Percentiles rank a stretch among this genome's conserved stretches.
phyloP scores from a whole-genome alignment of 30 jellyfish, hydroid and myxozoan genomes.

The Mastigias papua region DNA sequence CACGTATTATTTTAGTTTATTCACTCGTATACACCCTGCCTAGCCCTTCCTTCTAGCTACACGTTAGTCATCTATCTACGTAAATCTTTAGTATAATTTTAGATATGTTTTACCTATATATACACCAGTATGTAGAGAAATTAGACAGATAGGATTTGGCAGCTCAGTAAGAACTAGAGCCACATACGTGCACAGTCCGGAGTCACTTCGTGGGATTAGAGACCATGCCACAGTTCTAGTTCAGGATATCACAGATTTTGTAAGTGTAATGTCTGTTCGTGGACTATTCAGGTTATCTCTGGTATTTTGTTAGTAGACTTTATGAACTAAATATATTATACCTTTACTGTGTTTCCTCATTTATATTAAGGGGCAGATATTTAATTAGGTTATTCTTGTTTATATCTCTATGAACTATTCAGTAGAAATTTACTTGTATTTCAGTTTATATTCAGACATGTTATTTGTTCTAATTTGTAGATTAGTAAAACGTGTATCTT shows the following conservation, averaged over 20 bases:
- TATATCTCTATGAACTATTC: background rate
- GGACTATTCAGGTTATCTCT: background rate
- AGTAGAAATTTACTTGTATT: background rate
- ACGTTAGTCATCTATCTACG: background rate
- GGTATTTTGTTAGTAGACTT: background rate
- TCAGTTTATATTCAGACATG: background rate
- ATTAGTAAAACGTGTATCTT: background rate
- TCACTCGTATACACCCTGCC: background rate
- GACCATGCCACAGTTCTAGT: background rate
- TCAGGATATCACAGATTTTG: background rate
- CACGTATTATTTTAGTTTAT: background rate
- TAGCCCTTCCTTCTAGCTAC: background rate
- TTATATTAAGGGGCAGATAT: background rate
- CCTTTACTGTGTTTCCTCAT: background rate
- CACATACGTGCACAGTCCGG: background rate
- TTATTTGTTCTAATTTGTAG: background rate
- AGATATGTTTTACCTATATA: background rate
- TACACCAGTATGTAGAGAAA: background rate
- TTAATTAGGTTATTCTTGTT: background rate
- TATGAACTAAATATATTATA: background rate
- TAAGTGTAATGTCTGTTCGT: background rate
- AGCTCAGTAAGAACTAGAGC: background rate
- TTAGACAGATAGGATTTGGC: background rate
- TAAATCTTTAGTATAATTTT: background rate
- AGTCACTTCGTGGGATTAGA: background rate